A percentile compares a stretch with the other conserved stretches of the same genome.
These are phyloP conservation scores for Leptogaster cylindrica DNA, from an alignment of 2,888 invertebrate species.

Conservation along the genomic window DNA sequence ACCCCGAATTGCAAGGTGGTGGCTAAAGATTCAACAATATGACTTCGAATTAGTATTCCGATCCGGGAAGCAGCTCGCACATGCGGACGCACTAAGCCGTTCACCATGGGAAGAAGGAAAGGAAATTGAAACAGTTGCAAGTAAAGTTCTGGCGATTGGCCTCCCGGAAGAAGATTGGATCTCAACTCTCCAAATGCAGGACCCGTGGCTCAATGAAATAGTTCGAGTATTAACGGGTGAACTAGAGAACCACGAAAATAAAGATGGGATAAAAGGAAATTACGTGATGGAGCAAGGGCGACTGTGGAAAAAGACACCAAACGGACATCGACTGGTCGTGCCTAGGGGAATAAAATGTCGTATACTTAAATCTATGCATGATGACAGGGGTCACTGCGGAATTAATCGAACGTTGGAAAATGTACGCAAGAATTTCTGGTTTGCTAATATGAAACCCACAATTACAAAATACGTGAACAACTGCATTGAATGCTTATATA, in stretches of 20 bases:
- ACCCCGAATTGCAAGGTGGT: background rate
- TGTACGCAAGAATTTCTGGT: background rate
- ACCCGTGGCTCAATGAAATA: constrained; percentile 24
- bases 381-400: background rate
- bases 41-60: constrained; percentile 7
- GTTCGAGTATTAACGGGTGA: background rate
- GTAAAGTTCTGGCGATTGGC: background rate
- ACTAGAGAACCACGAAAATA: background rate
- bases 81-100: constrained; percentile 7
- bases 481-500: too few relatives aligned
- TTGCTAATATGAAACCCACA: background rate
- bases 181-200: constrained; percentile 44
- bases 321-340: too few relatives aligned
- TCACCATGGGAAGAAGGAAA: background rate
- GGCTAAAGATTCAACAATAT: background rate
- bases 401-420: too few relatives aligned
- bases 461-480: background rate
- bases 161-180: constrained; percentile 41
- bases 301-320: background rate
- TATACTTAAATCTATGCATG: too few relatives aligned
- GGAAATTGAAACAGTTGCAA: background rate
- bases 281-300: background rate
- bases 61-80: background rate
- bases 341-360: too few relatives aligned
- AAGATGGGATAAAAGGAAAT: background rate